phyloP scores from a whole-genome alignment of 2,888 invertebrate species.

The Galerucella pusilla region DNA sequence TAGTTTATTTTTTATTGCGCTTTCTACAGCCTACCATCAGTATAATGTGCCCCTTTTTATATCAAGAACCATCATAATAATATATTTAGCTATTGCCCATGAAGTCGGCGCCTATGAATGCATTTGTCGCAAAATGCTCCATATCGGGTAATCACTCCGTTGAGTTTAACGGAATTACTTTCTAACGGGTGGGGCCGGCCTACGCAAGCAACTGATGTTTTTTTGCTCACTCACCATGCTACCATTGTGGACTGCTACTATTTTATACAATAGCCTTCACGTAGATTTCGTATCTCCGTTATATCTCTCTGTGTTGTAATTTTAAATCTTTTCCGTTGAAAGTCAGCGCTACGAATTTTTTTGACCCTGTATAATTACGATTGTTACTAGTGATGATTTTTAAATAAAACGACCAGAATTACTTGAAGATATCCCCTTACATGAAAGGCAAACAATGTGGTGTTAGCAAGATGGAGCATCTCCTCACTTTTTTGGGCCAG shows the following conservation, averaged over 20 bases:
- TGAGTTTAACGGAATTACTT: constrained; percentile 55
- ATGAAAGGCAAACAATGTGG: too few species aligned
- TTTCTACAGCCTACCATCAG: constrained; percentile 5
- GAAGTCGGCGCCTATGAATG: constrained; percentile 30
- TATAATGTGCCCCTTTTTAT: constrained; percentile 1
- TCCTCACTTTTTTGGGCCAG: too few species aligned
- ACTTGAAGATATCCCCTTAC: too few species aligned
- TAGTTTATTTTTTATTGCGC: constrained; percentile 14
- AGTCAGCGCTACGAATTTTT: constrained; percentile 3
- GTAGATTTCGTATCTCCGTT: constrained; percentile 51
- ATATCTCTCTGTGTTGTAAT: constrained; percentile 47
- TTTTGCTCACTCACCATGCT: constrained; percentile 51
- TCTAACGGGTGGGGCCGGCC: constrained; percentile 60
- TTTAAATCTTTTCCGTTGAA: constrained; percentile 35
- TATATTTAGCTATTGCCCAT: neutral
- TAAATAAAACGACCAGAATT: neutral
- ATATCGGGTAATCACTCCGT: constrained; percentile 52
- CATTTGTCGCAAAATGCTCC: constrained; percentile 38
- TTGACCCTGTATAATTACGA: constrained; percentile 6
- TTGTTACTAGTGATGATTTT: constrained; percentile 2
- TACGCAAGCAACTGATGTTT: constrained; percentile 58
- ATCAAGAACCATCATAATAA: constrained; percentile 1
- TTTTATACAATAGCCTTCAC: constrained; percentile 56
- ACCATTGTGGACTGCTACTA: constrained; percentile 55
- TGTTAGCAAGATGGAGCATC: too few species aligned